These are phyloP conservation scores for Amphipoea lucens DNA, from an alignment of 2,888 invertebrate genomes.

Conservation along the genomic window DNA sequence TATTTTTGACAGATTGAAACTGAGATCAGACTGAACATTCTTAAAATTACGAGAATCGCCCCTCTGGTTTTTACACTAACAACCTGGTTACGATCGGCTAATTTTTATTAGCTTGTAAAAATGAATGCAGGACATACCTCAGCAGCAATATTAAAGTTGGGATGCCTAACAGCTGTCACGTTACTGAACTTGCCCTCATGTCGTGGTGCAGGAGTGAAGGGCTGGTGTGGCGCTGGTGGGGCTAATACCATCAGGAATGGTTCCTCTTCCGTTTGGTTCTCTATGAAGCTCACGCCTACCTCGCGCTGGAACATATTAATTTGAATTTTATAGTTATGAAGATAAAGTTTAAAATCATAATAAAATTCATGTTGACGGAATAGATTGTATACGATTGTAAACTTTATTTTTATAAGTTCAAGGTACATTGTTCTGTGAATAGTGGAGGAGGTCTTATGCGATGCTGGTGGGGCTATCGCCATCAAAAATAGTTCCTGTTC, in stretches of 20 bases:
- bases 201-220: constrained; percentile 95
- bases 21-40: too few relatives aligned
- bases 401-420: background rate
- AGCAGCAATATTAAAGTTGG: constrained; percentile 91
- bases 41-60: too few relatives aligned
- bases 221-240: constrained; percentile 96
- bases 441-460: constrained; percentile 93
- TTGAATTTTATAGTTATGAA: background rate
- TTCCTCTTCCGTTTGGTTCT: constrained; percentile 80
- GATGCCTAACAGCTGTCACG: constrained; percentile 91
- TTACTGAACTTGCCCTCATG: constrained; percentile 92
- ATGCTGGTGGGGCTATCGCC: constrained; percentile 95
- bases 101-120: background rate
- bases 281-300: constrained; percentile 80
- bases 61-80: too few relatives aligned
- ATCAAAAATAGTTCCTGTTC: constrained; percentile 93
- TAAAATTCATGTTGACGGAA: background rate
- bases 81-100: too few relatives aligned
- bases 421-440: background rate
- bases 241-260: constrained; percentile 96
- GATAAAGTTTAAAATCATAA: background rate
- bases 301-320: constrained; percentile 74
- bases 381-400: background rate
- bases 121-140: constrained; percentile 61
- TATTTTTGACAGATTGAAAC: too few relatives aligned